Evolutionary conservation across 2,797 vertebrate genomes (phyloP).

Genomic region (Hoplostethus atlanticus): DNA sequence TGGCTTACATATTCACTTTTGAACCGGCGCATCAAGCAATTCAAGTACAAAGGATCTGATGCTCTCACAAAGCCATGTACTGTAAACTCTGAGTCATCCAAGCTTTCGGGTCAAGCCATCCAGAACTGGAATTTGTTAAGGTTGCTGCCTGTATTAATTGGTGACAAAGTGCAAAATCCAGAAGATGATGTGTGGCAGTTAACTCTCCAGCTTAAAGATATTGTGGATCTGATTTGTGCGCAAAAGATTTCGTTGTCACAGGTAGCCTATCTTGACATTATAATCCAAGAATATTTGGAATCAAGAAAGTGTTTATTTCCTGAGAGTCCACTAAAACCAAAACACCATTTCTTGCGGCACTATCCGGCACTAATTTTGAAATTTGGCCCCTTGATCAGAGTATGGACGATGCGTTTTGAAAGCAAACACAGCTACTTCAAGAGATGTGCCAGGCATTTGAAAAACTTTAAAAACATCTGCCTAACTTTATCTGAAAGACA

Average conservation of each 20-base stretch:
- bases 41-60: slow-evolving; percentile 32
- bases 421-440: slow-evolving; percentile 49
- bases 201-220: slow-evolving; percentile 35
- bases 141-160: slow-evolving; percentile 33
- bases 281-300: slow-evolving; percentile 55
- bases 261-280: slow-evolving; percentile 32
- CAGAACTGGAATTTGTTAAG: slow-evolving; percentile 28
- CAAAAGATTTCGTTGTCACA: slow-evolving; percentile 38
- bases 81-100: slow-evolving; percentile 3
- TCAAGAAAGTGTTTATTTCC: slow-evolving; percentile 50
- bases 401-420: slow-evolving; percentile 54
- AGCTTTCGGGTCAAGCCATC: slow-evolving; percentile 16
- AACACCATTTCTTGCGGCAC: slow-evolving; percentile 46
- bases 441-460: slow-evolving; percentile 43
- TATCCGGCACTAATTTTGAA: slow-evolving; percentile 50
- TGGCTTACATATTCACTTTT: slow-evolving; percentile 35
- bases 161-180: slow-evolving; percentile 34
- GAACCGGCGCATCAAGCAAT: slow-evolving; percentile 29
- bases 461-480: slow-evolving; percentile 55
- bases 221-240: slow-evolving; percentile 32
- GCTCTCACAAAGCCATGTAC: slow-evolving; percentile 11
- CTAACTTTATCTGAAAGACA: slow-evolving; percentile 47
- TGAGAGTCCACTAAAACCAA: slow-evolving; percentile 47
- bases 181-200: slow-evolving; percentile 36
- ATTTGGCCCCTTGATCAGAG: slow-evolving; percentile 42